Conservation (phyloP, 2,113 vertebrate genomes). For the Sminthopsis crassicaudata region DNA sequence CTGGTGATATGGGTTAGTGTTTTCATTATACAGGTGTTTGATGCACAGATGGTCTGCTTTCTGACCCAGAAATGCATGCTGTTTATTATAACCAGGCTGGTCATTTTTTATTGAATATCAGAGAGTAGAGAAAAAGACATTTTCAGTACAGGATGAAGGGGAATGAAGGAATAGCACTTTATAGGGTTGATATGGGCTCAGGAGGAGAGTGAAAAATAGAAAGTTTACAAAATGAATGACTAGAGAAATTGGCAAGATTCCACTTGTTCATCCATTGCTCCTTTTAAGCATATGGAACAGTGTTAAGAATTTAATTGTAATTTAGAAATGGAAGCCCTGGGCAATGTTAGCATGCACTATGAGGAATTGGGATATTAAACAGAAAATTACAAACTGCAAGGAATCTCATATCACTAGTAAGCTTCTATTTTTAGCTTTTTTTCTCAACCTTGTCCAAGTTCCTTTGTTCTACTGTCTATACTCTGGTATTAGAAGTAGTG, state of each 20-base stretch:
- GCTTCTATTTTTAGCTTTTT: neutral
- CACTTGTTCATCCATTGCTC: conserved; percentile 53
- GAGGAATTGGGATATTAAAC: conserved; percentile 58
- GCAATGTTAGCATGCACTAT: conserved; percentile 30
- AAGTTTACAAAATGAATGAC: conserved; percentile 56
- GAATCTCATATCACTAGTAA: conserved; percentile 9
- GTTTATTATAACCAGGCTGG: conserved; percentile 60
- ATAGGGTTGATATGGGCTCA: conserved; percentile 54
- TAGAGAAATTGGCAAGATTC: conserved; percentile 49
- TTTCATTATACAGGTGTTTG: conserved; percentile 48
- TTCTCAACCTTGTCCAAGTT: neutral
- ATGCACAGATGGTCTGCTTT: conserved; percentile 54
- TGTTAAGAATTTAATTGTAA: conserved; percentile 60
- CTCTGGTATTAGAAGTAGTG: neutral
- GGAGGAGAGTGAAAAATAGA: conserved; percentile 50
- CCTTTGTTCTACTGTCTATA: neutral
- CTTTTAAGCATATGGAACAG: conserved; percentile 23
- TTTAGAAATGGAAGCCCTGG: conserved; percentile 47
- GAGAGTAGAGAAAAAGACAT: conserved; percentile 34
- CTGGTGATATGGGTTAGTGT: neutral
- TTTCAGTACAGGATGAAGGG: conserved; percentile 50
- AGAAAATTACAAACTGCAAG: conserved; percentile 29
- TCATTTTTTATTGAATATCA: conserved; percentile 29
- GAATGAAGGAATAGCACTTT: conserved; percentile 24
- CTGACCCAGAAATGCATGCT: conserved; percentile 41